Base-by-base conservation (phyloP, 1,140 invertebrate genomes). In the Drosophila parabipectinata region DNA sequence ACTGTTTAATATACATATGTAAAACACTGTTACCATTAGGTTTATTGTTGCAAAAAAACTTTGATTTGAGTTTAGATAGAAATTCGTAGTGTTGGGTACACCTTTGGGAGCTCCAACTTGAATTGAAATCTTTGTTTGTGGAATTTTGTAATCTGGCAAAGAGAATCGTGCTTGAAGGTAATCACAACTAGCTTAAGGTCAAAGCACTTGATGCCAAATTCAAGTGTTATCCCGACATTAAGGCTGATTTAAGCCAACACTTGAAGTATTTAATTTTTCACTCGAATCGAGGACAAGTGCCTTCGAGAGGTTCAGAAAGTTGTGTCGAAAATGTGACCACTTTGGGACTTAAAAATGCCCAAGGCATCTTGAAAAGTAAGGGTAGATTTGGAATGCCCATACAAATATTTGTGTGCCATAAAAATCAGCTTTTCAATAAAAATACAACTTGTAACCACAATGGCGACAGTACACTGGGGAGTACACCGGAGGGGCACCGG, bases 341-440 rank as follows among this genome's bases (percentile, higher is more conserved):
- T 41, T 63, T 21, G 15, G 51, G 66, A 48, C 44, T 55, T 30
- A 1, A 34, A 44, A n/a, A 6, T 14, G 15, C 18, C 51, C 51
- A 3, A 24, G 28, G 66, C 32, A 32, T 32, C 1, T 9, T 3
- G 24, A 5, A 32, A 56, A 30, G 28, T 47, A 24, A 68, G 41
- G 63, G 51, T 56, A 69, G 66, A 68, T 68, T 47, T 24, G 51
- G 21, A 53, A 59, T 47, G 56, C 15, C 47, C 48, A 71, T 53
- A 63, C 45, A 59, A 79, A 66, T 63, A 67, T 66, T 83, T 79
- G 56, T 47, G 18, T 21, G 30, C 58, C 9, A 55, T 74, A 56
- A 72, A 81, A 82, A 82, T 60, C 79, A 66, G 76, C 60, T 81
- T 82, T 82, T 69, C 74, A 74, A 73, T 82, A 82, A 69, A 62